Conservation (phyloP, 2,113 vertebrate genomes). For the Carollia perspicillata region DNA sequence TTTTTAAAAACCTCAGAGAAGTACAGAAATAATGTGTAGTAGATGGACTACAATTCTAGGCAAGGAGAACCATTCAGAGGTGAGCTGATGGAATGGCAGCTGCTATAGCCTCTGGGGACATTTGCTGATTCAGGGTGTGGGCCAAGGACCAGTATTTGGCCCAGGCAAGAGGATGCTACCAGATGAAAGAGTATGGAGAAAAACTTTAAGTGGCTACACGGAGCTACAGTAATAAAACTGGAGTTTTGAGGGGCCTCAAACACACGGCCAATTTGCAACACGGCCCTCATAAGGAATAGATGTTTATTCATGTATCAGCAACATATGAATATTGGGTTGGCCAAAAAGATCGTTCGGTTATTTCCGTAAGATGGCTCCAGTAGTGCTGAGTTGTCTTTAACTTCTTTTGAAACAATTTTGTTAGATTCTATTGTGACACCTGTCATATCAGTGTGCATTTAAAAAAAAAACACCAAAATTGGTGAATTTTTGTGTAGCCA, state of each 20-base stretch:
- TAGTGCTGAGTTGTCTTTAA: too few species aligned
- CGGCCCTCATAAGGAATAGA: too few species aligned
- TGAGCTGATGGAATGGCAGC: neutral
- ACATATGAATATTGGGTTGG: neutral
- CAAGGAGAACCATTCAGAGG: neutral
- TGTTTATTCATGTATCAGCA: too few species aligned
- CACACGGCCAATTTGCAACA: neutral
- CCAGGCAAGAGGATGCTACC: neutral
- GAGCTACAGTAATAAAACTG: neutral
- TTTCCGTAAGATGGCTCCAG: too few species aligned
- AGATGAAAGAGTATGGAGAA: neutral
- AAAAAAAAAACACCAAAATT: too few species aligned
- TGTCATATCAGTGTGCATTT: too few species aligned
- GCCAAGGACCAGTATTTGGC: neutral
- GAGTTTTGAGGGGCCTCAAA: neutral
- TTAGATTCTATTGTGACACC: too few species aligned
- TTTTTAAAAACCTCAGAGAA: neutral
- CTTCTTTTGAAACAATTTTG: too few species aligned
- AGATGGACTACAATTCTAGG: neutral
- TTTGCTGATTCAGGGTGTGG: neutral
- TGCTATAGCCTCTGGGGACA: neutral
- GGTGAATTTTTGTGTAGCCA: too few species aligned
- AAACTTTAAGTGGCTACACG: neutral
- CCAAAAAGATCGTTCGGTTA: too few species aligned
- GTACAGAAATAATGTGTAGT: neutral